Evolutionary conservation across 2,888 invertebrate species (phyloP).

Genomic region (Cantharis flavilabris): DNA sequence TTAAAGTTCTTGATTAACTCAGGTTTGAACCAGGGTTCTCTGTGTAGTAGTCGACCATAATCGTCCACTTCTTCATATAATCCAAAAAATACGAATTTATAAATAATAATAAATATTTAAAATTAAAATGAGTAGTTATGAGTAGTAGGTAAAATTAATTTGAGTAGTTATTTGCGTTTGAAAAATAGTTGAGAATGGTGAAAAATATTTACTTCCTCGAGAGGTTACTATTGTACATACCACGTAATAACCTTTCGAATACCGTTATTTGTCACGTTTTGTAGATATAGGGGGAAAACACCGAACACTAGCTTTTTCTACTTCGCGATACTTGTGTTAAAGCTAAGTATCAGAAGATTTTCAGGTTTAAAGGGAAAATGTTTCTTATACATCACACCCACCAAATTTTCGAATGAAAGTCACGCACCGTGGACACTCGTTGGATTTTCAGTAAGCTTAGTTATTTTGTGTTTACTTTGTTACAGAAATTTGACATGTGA

Average conservation of each 20-base stretch:
- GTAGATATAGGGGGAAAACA: neutral
- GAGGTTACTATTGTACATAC: neutral
- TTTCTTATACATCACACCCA: conserved; percentile 8
- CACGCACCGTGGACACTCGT: conserved; percentile 25
- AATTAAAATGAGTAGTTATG: too few species aligned
- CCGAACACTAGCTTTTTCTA: neutral
- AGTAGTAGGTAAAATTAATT: too few species aligned
- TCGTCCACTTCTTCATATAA: too few species aligned
- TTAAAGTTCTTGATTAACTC: too few species aligned
- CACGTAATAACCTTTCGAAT: neutral
- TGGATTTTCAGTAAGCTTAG: conserved; percentile 21
- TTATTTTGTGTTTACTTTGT: conserved; percentile 24
- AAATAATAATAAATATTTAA: neutral
- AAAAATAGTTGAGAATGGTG: neutral
- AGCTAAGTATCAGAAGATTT: conserved; percentile 8
- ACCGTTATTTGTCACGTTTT: neutral
- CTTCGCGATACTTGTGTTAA: neutral
- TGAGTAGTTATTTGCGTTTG: neutral
- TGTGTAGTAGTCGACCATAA: too few species aligned
- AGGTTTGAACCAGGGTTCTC: too few species aligned
- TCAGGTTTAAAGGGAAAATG: conserved; percentile 14
- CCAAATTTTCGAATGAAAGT: conserved; percentile 19
- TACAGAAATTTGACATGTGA: conserved; percentile 15
- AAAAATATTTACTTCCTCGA: neutral
- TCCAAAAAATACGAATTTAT: too few species aligned